Evolutionary conservation across 2,888 invertebrate genomes (phyloP).

Genomic region (Tachina grossa): DNA sequence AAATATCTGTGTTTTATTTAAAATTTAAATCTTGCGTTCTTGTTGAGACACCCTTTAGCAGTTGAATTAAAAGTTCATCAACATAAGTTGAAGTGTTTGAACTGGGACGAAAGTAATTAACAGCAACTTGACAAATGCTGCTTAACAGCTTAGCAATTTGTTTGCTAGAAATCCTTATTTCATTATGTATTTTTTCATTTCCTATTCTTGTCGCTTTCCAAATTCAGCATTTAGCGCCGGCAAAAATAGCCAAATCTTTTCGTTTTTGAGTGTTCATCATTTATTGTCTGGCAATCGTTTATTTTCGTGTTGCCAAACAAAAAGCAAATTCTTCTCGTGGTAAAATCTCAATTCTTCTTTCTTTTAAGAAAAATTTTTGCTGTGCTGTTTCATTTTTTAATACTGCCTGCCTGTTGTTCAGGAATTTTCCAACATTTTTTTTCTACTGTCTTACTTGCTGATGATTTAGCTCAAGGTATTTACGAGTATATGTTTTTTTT

Average conservation of each 20-base stretch:
- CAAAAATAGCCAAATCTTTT: background rate
- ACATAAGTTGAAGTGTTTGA: too few species aligned
- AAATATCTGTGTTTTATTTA: too few species aligned
- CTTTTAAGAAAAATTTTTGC: background rate
- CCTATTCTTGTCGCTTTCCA: too few species aligned
- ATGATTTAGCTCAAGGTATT: background rate
- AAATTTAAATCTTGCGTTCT: too few species aligned
- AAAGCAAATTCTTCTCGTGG: background rate
- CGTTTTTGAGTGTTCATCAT: conserved; percentile 42
- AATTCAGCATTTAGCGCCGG: background rate
- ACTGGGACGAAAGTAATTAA: too few species aligned
- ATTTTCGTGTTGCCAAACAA: conserved; percentile 2
- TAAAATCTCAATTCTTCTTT: background rate
- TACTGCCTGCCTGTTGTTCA: background rate
- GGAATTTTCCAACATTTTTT: background rate
- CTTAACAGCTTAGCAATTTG: too few species aligned
- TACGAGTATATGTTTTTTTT: background rate
- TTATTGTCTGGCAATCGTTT: conserved; percentile 65
- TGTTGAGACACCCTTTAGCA: too few species aligned
- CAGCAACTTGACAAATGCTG: too few species aligned
- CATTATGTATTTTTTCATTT: too few species aligned
- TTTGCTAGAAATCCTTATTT: too few species aligned
- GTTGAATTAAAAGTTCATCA: too few species aligned
- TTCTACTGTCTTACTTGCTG: background rate
- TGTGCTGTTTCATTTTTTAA: background rate